A percentile compares a stretch with the other conserved stretches of the same genome.
Conservation (phyloP, 2,113 vertebrate species). For the Dasypus novemcinctus region DNA sequence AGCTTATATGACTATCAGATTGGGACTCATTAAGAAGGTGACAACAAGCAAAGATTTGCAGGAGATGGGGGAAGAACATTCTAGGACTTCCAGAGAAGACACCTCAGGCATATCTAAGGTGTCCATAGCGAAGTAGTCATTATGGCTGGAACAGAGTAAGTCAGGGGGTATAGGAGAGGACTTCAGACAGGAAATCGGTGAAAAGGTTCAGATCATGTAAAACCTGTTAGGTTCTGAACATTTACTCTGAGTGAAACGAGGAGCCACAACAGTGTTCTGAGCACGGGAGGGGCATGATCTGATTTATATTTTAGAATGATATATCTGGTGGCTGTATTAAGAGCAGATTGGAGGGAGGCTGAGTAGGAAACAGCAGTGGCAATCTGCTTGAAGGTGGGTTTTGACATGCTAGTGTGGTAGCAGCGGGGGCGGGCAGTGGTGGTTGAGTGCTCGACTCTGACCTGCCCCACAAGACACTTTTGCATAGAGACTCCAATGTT, state of each 20-base stretch:
- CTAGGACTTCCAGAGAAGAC: neutral
- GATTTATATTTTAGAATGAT: too few species aligned
- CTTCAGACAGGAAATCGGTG: neutral
- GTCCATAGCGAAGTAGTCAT: neutral
- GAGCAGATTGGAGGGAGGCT: neutral
- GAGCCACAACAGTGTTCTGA: too few species aligned
- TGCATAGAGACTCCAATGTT: neutral
- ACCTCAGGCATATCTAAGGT: neutral
- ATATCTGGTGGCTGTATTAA: neutral
- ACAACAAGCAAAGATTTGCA: neutral
- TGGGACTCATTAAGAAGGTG: neutral
- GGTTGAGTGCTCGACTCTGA: neutral
- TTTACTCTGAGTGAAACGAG: too few species aligned
- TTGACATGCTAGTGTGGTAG: neutral
- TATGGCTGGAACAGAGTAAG: neutral
- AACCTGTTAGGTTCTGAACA: neutral
- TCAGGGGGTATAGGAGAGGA: neutral
- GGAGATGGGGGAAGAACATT: neutral
- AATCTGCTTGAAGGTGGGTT: too few species aligned
- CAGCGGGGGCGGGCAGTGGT: too few species aligned
- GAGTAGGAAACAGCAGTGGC: rapidly evolving
- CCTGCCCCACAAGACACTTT: neutral
- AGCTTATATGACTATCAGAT: neutral
- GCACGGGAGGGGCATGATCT: too few species aligned
- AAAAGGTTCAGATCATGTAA: neutral